phyloP scores from a whole-genome alignment of 2,113 vertebrate species.

The Scartelaos histophorus region DNA sequence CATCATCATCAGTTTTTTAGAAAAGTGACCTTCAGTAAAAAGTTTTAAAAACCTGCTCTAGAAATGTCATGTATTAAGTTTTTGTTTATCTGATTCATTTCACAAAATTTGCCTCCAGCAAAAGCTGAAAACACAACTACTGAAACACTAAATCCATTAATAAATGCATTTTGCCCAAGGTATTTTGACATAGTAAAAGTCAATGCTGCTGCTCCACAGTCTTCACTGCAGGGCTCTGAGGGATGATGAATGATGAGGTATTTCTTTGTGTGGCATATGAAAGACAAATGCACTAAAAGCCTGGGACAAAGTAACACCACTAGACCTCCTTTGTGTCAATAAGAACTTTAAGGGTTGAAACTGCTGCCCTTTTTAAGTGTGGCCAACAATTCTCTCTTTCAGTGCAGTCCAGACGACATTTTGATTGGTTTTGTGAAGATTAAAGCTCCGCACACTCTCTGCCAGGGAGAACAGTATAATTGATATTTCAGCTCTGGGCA shows the following conservation, averaged over 20 bases:
- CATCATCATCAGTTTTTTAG: too few relatives aligned
- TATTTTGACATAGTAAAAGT: background rate
- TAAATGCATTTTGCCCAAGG: background rate
- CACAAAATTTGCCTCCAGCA: background rate
- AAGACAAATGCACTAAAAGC: conserved; percentile 9
- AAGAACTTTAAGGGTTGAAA: conserved; percentile 60
- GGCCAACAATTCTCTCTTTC: conserved; percentile 64
- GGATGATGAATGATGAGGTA: background rate
- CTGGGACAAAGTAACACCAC: conserved; percentile 26
- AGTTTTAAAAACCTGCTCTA: background rate
- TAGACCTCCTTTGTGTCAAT: conserved; percentile 44
- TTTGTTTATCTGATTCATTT: background rate
- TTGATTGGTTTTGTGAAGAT: conserved; percentile 77
- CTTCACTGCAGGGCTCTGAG: background rate
- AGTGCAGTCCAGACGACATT: conserved; percentile 63
- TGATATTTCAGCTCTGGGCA: conserved; percentile 77
- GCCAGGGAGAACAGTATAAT: conserved; percentile 74
- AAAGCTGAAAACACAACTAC: background rate
- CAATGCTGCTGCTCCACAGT: background rate
- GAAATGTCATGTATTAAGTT: too few relatives aligned
- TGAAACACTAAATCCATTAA: background rate
- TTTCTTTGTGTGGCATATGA: background rate
- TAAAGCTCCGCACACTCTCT: conserved; percentile 72
- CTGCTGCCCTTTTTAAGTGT: conserved; percentile 57
- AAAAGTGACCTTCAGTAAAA: too few relatives aligned